Evolutionary conservation across 2,113 vertebrate species (phyloP), one percentile per base, ranked within the genome.

Genomic region (Petrocephalus zakoni): DNA sequence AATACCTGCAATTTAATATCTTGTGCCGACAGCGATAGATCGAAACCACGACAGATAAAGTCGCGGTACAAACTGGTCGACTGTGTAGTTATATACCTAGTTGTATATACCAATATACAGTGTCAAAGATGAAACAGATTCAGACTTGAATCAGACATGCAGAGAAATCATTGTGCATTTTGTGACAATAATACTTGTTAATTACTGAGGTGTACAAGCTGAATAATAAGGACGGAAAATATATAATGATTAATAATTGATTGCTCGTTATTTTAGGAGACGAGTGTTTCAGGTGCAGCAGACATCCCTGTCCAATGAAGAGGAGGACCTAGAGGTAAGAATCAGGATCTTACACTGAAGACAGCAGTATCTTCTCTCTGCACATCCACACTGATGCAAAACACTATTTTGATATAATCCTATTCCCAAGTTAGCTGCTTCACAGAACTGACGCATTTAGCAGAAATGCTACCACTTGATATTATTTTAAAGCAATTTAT

Each of bases 221-320:
- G 10, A 78, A 42, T 78, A 17, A 42, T 55, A 0, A 37, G 15
- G 15, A 78, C 34, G 42, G 72, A 78, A 78, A 42, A 42, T 86
- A 29, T 56, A 55, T 51, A 15, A 55, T 17, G 29, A 85, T 85
- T 56, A 61, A 58, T 13, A 83, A 61, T 58, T 49, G n/a, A 72
- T 87, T 83, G 29, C 8, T 37, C 25, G 29, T 25, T 6, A 83
- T 89, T 89, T 51, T 51, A 91, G 90, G 68, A 85, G 25, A 34
- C 22, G 34, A 49, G 53, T 90, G 21, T 84, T 91, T 89, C 56
- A 89, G 53, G 56, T 91, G 64, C 88, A 92, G 55, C 88, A 85
- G 53, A 53, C 55, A 47, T n/a, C n/a, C 46, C 37, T 42, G 13
- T 83, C 75, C 56, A 88, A 83, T 8, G 37, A 37, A 51, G 87